Evolutionary conservation across 2,888 invertebrate genomes (phyloP).

Genomic region (Onthophagus sagittarius): DNA sequence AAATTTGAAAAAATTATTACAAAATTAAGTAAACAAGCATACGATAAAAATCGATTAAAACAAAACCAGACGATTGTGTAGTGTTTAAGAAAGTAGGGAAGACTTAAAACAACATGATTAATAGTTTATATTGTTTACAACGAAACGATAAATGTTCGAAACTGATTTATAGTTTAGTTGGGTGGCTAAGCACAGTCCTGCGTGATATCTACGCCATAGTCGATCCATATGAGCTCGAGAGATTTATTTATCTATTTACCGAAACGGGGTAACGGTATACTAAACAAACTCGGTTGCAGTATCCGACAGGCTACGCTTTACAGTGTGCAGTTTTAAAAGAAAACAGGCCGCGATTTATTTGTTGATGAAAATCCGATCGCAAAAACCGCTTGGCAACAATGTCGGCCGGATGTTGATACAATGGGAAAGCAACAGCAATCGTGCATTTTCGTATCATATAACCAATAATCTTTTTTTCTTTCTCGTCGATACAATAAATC

Average conservation of each 20-base stretch:
- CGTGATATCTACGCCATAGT: not conserved
- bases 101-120: not conserved
- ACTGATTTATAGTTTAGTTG: not conserved
- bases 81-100: too few relatives aligned
- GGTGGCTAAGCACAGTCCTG: not conserved
- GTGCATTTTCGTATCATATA: not conserved
- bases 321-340: not conserved
- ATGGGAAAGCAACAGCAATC: not conserved
- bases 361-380: not conserved
- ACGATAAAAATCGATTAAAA: too few relatives aligned
- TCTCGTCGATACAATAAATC: not conserved
- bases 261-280: not conserved
- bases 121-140: not conserved
- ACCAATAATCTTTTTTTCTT: not conserved
- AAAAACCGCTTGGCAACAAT: not conserved
- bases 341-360: not conserved
- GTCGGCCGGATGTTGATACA: not conserved
- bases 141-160: not conserved
- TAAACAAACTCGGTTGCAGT: not conserved
- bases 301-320: not conserved
- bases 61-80: too few relatives aligned
- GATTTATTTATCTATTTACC: not conserved
- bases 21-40: too few relatives aligned
- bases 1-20: too few relatives aligned
- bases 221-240: not conserved